These are phyloP conservation scores for Ophion ventricosus DNA, from an alignment of 2,888 invertebrate species.

Conservation along the genomic window DNA sequence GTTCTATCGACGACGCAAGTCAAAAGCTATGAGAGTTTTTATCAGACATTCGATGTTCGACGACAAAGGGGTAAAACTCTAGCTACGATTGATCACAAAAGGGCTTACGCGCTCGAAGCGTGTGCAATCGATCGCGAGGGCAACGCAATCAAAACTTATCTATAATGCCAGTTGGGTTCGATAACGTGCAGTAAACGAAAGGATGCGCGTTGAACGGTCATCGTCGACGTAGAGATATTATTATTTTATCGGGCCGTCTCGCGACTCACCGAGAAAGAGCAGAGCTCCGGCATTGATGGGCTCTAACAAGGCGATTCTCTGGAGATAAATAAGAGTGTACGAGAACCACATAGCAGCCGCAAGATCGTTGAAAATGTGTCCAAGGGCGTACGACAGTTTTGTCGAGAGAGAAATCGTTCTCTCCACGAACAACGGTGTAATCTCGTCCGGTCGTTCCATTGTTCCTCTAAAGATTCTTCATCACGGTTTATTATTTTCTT, in stretches of 20 bases:
- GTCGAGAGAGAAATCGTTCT: constrained; percentile 73
- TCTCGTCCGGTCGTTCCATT: constrained; percentile 69
- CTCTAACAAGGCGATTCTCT: constrained; percentile 78
- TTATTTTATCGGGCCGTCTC: background rate
- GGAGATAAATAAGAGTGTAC: constrained; percentile 83
- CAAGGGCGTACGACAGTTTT: constrained; percentile 81
- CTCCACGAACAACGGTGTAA: constrained; percentile 73
- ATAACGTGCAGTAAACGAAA: background rate
- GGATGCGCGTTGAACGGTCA: background rate
- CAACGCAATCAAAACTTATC: background rate
- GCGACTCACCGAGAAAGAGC: constrained; percentile 77
- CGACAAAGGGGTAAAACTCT: background rate
- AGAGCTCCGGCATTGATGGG: constrained; percentile 80
- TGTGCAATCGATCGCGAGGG: background rate
- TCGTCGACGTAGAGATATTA: background rate
- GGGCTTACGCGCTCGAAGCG: background rate
- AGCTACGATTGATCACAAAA: background rate
- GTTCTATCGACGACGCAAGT: no score
- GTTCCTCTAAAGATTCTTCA: constrained; percentile 38
- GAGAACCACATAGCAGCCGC: constrained; percentile 84
- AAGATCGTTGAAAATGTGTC: constrained; percentile 84
- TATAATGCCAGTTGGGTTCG: background rate
- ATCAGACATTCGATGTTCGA: background rate
- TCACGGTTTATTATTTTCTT: background rate
- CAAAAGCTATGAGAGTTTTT: background rate